Evolutionary conservation across 2,888 invertebrate species (phyloP).

Genomic region (Tipula lateralis): DNA sequence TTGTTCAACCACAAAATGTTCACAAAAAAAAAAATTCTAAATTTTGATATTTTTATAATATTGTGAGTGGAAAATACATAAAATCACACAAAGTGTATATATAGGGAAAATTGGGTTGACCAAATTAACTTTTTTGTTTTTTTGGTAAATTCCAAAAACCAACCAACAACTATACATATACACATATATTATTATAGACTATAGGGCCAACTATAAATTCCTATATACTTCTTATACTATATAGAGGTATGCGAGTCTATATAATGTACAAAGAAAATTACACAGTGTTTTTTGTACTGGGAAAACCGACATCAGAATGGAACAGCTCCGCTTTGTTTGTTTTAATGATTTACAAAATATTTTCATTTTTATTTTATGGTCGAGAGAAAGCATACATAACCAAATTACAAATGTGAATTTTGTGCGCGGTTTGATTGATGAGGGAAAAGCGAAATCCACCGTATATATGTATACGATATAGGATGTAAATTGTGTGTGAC

Average conservation of each 20-base stretch:
- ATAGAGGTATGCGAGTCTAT: background rate
- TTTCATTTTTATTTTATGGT: background rate
- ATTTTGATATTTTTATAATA: background rate
- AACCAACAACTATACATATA: background rate
- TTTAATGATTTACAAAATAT: background rate
- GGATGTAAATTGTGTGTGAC: too few species aligned
- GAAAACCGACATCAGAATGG: background rate
- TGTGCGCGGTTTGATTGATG: constrained; percentile 6
- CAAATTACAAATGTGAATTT: background rate
- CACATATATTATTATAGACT: too few species aligned
- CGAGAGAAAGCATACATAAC: background rate
- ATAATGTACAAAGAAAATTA: background rate
- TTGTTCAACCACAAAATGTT: background rate
- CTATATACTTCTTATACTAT: background rate
- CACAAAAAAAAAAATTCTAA: background rate
- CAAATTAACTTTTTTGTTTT: background rate
- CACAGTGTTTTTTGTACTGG: background rate
- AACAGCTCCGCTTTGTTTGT: background rate
- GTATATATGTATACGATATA: too few species aligned
- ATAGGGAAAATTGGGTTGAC: background rate
- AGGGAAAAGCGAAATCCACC: too few species aligned
- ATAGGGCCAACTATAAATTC: too few species aligned
- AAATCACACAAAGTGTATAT: background rate
- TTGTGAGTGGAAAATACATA: background rate
- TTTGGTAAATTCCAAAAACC: background rate